These are phyloP conservation scores for Tipula helvola DNA, from an alignment of 2,888 invertebrate species.

Conservation along the genomic window DNA sequence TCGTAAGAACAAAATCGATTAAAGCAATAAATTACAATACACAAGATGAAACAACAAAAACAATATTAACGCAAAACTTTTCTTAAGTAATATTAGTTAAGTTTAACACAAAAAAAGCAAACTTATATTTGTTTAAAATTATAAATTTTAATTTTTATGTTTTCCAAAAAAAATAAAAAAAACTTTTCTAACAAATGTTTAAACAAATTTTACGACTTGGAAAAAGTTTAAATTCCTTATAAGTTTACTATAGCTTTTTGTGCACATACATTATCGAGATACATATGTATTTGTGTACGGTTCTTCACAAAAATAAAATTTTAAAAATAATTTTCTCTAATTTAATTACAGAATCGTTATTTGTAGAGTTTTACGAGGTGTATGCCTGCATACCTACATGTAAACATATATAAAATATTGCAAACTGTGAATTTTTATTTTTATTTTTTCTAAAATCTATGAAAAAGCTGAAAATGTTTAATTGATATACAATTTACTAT, in stretches of 20 bases:
- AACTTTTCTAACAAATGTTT: neutral
- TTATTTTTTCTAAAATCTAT: neutral
- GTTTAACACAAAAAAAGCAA: neutral
- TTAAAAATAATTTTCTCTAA: neutral
- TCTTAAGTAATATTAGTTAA: neutral
- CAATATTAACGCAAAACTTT: neutral
- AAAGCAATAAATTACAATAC: neutral
- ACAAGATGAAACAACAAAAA: neutral
- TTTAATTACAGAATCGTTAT: neutral
- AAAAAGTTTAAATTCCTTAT: neutral
- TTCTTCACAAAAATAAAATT: neutral
- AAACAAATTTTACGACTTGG: neutral
- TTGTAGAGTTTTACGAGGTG: neutral
- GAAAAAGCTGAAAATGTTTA: neutral
- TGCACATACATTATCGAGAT: neutral
- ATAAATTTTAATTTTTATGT: neutral
- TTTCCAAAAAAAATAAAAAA: neutral
- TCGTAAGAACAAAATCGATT: neutral
- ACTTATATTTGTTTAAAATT: neutral
- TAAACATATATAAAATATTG: no score
- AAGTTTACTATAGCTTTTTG: neutral
- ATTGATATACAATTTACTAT: neutral
- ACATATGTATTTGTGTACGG: neutral
- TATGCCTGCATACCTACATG: neutral
- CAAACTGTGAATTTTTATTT: neutral